phyloP scores from a whole-genome alignment of 1,140 invertebrate species.

The Ridgeia piscesae region DNA sequence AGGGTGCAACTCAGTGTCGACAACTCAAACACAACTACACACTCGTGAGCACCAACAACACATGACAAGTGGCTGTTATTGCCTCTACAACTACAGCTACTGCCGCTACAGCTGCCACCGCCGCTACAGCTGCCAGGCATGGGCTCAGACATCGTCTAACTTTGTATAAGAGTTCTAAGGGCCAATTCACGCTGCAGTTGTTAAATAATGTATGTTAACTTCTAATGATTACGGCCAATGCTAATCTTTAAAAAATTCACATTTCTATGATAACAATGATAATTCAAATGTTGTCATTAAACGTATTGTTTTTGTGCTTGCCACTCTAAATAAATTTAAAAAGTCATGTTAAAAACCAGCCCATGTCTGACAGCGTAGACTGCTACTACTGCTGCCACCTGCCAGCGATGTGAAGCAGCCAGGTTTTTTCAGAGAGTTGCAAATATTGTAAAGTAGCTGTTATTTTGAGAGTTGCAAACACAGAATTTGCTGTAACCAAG shows the following conservation, averaged over 20 bases:
- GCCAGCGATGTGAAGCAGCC: neutral
- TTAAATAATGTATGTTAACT: neutral
- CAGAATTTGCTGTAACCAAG: too few species aligned
- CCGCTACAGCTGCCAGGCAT: neutral
- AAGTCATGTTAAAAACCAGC: neutral
- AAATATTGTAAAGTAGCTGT: neutral
- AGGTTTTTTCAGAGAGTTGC: neutral
- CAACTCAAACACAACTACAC: neutral
- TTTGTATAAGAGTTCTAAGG: neutral
- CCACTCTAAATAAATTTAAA: neutral
- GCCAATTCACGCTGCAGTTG: neutral
- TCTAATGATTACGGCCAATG: neutral
- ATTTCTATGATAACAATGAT: neutral
- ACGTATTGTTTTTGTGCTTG: too few species aligned
- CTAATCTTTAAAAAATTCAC: neutral
- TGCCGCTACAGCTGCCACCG: neutral
- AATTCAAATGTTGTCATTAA: neutral
- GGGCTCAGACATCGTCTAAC: neutral
- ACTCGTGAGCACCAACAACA: neutral
- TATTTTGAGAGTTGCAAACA: neutral
- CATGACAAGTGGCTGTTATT: neutral
- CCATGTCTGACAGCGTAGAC: neutral
- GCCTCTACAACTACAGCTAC: too few species aligned
- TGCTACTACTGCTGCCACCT: neutral
- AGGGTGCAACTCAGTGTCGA: neutral